These are phyloP conservation scores for Lissonota sp. DNA, from an alignment of 2,888 invertebrate genomes.

Conservation along the genomic window DNA sequence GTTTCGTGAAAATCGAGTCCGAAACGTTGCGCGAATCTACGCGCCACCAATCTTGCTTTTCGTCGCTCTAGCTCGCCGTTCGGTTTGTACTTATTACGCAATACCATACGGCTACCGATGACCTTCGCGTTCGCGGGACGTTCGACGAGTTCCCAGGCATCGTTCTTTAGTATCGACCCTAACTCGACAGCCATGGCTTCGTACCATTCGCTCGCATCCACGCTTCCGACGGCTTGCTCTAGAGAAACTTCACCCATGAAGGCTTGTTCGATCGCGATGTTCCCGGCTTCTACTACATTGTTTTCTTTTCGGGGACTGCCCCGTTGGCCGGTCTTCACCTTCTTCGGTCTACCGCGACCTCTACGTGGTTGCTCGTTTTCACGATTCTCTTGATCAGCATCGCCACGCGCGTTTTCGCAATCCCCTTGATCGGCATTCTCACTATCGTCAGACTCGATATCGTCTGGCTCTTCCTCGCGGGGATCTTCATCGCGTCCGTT, in stretches of 20 bases:
- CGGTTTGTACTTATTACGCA: constrained; percentile 56
- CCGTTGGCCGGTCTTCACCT: constrained; percentile 32
- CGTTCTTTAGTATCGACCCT: constrained; percentile 50
- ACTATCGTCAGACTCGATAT: constrained; percentile 12
- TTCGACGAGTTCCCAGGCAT: constrained; percentile 49
- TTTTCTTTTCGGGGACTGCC: constrained; percentile 57
- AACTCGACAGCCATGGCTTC: constrained; percentile 47
- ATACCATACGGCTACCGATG: constrained; percentile 52
- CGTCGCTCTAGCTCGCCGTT: constrained; percentile 53
- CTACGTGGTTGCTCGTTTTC: constrained; percentile 1
- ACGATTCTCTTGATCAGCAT: too few species aligned
- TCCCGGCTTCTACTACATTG: constrained; percentile 19
- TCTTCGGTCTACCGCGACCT: constrained; percentile 51
- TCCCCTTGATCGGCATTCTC: background rate
- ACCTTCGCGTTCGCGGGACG: constrained; percentile 44
- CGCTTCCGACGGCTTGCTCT: constrained; percentile 22
- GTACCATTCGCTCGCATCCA: constrained; percentile 38
- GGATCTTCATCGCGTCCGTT: constrained; percentile 1
- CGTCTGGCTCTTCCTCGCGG: constrained; percentile 22
- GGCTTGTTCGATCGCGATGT: constrained; percentile 24
- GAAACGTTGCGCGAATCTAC: constrained; percentile 59
- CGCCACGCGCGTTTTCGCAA: background rate
- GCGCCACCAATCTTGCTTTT: constrained; percentile 64
- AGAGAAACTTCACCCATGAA: constrained; percentile 48
- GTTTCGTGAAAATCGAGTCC: constrained; percentile 65